Conservation (phyloP, 2,113 vertebrate species). For the Pandion haliaetus region DNA sequence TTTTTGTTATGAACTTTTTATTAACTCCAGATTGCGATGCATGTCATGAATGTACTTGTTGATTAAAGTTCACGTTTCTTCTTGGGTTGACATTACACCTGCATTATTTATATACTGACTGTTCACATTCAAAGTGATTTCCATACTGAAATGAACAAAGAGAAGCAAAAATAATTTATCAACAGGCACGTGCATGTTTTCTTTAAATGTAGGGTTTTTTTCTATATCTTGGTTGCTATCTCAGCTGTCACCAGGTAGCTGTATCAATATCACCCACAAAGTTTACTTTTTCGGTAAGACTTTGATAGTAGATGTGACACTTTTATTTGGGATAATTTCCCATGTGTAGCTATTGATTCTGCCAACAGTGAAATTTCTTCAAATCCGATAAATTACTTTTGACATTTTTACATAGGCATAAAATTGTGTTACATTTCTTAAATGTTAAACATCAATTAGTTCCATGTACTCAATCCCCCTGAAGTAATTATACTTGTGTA, state of each 20-base stretch:
- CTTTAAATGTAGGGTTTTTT: neutral
- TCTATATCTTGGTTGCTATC: neutral
- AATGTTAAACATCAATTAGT: conserved; percentile 54
- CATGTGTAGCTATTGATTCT: conserved; percentile 15
- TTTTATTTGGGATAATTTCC: conserved; percentile 39
- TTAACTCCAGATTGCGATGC: neutral
- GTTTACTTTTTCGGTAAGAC: neutral
- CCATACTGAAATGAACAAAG: neutral
- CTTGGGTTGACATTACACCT: neutral
- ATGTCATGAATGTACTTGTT: neutral
- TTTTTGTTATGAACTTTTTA: neutral
- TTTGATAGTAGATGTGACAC: neutral
- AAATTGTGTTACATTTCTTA: conserved; percentile 18
- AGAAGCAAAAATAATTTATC: neutral
- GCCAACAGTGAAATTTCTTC: conserved; percentile 1
- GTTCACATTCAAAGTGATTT: neutral
- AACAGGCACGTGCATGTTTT: neutral
- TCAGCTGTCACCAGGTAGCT: neutral
- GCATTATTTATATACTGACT: neutral
- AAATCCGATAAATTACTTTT: conserved; percentile 22
- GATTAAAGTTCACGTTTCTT: neutral
- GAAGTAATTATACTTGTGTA: conserved; percentile 43
- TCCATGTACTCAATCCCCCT: neutral
- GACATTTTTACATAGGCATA: conserved; percentile 22
- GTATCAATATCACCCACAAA: neutral